Evolutionary conservation across 2,797 vertebrate species (phyloP).

Genomic region (Sebastes paucispinis): DNA sequence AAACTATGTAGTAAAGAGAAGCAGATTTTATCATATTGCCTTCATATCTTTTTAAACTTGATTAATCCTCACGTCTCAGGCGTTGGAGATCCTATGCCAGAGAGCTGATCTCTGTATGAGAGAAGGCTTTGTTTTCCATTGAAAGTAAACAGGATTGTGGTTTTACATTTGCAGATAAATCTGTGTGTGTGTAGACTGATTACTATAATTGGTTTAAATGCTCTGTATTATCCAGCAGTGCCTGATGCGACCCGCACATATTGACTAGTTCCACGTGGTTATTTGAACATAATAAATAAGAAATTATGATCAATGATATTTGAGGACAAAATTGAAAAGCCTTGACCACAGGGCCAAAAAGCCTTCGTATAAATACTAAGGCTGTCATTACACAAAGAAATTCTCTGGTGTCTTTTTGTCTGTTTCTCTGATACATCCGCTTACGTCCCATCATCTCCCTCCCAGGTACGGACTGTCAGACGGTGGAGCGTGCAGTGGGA

Average conservation of each 20-base stretch:
- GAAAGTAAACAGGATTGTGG: background rate
- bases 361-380: too few species aligned
- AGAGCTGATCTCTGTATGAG: background rate
- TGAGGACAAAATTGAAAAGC: background rate
- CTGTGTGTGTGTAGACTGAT: background rate
- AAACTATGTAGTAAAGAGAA: background rate
- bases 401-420: background rate
- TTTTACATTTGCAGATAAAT: background rate
- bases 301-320: background rate
- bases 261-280: background rate
- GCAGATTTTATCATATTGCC: background rate
- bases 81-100: background rate
- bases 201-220: background rate
- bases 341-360: background rate
- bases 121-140: background rate
- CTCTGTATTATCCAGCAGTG: background rate
- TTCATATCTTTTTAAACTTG: background rate
- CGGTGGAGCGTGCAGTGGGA: conserved; percentile 51
- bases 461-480: conserved; percentile 63
- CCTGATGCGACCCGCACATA: background rate
- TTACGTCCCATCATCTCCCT: background rate
- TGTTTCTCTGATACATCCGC: background rate
- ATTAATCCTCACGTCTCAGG: background rate
- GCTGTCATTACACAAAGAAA: too few species aligned
- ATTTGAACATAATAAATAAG: background rate